Evolutionary conservation across 2,888 invertebrate species (phyloP).

Genomic region (Microdon myrmicae): DNA sequence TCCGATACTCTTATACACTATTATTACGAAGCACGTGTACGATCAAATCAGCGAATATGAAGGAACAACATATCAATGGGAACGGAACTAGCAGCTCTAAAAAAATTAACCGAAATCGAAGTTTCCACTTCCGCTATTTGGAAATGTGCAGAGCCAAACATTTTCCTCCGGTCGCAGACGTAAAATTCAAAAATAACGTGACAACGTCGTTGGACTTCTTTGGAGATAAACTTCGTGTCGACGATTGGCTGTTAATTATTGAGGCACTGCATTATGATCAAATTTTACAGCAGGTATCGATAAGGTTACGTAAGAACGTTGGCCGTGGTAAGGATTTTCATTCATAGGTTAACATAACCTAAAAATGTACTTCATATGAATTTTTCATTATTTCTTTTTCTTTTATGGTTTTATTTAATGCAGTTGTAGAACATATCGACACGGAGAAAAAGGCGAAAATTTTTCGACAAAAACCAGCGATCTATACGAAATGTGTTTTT

Average conservation of each 20-base stretch:
- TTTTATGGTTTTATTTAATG: slow-evolving; percentile 11
- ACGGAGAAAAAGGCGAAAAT: slow-evolving; percentile 73
- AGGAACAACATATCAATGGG: slow-evolving; percentile 11
- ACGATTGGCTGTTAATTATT: slow-evolving; percentile 80
- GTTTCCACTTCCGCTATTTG: slow-evolving; percentile 65
- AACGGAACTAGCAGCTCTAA: slow-evolving; percentile 43
- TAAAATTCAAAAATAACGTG: slow-evolving; percentile 63
- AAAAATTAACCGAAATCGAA: slow-evolving; percentile 61
- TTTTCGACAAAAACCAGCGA: slow-evolving; percentile 72
- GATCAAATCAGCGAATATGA: slow-evolving; percentile 20
- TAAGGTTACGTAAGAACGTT: slow-evolving; percentile 71
- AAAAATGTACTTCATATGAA: too few species aligned
- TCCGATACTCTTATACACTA: too few species aligned
- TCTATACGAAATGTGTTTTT: slow-evolving; percentile 78
- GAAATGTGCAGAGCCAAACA: slow-evolving; percentile 65
- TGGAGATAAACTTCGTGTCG: slow-evolving; percentile 79
- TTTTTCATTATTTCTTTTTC: background rate
- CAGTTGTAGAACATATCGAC: slow-evolving; percentile 66
- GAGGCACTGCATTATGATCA: slow-evolving; percentile 78
- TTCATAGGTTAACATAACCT: too few species aligned
- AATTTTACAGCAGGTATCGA: slow-evolving; percentile 75
- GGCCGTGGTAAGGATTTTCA: slow-evolving; percentile 56
- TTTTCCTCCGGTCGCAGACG: slow-evolving; percentile 58
- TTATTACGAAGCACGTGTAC: too few species aligned
- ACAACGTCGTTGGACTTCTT: slow-evolving; percentile 75